Evolutionary conservation across 2,113 vertebrate species (phyloP).

Genomic region (Megatriorchis doriae): DNA sequence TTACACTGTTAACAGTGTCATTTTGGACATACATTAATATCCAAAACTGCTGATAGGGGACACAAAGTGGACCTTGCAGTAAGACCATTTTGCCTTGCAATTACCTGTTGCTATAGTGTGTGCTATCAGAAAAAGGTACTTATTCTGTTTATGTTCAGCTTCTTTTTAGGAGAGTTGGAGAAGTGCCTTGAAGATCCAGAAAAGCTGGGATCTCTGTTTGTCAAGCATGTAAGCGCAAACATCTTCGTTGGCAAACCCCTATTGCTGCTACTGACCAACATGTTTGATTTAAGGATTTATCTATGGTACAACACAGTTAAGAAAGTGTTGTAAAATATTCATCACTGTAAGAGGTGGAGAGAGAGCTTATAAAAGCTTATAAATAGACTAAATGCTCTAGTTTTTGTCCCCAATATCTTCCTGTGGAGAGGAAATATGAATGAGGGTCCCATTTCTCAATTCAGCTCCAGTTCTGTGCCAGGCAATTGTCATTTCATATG

Average conservation of each 20-base stretch:
- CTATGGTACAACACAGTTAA: not conserved
- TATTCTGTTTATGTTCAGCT: constrained; percentile 73
- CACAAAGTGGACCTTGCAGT: not conserved
- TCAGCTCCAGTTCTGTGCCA: not conserved
- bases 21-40: not conserved
- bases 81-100: not conserved
- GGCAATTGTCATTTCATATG: not conserved
- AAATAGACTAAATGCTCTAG: not conserved
- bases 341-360: not conserved
- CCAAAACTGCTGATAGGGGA: not conserved
- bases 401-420: not conserved
- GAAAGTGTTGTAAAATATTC: not conserved
- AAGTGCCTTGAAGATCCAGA: constrained; percentile 98
- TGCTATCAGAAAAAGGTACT: not conserved
- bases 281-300: not conserved
- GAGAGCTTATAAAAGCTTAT: not conserved
- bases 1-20: not conserved
- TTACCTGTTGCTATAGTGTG: not conserved
- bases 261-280: not conserved
- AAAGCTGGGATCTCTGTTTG: constrained; percentile 89
- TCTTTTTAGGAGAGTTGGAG: constrained; percentile 94
- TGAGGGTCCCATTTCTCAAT: not conserved
- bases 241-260: not conserved
- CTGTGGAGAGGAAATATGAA: not conserved
- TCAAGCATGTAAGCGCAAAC: constrained; percentile 86